Conservation (phyloP, 1,140 invertebrate species). For the Heliconius congener region DNA sequence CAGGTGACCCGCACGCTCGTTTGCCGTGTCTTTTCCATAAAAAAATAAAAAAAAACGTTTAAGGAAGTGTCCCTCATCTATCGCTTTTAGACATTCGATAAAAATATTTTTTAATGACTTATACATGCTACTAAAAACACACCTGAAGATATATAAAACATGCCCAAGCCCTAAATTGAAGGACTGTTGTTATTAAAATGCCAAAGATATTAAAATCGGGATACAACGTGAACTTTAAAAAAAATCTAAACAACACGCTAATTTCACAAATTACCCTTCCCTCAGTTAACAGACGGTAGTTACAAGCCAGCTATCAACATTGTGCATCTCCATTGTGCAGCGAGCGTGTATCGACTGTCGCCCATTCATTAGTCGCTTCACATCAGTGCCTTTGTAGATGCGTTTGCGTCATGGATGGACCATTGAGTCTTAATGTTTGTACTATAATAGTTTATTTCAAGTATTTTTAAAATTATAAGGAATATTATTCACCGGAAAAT, state of each 20-base stretch:
- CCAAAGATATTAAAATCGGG: not conserved
- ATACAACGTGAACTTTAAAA: not conserved
- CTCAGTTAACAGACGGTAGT: not conserved
- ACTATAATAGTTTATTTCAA: not conserved
- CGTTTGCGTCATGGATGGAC: not conserved
- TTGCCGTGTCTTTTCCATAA: too few relatives aligned
- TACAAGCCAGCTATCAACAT: not conserved
- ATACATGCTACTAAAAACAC: too few relatives aligned
- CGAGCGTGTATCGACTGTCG: conserved; percentile 6
- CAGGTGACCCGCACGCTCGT: too few relatives aligned
- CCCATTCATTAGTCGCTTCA: conserved; percentile 13
- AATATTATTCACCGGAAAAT: not conserved
- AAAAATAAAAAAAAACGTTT: too few relatives aligned
- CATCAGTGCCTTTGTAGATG: conserved; percentile 7
- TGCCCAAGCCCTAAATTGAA: too few relatives aligned
- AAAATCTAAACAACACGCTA: not conserved
- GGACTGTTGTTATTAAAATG: too few relatives aligned
- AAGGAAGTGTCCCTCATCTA: too few relatives aligned
- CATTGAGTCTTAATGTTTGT: not conserved
- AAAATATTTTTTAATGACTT: too few relatives aligned
- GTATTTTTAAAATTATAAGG: not conserved
- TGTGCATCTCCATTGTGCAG: conserved; percentile 2
- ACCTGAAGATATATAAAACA: too few relatives aligned
- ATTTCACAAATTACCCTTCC: not conserved
- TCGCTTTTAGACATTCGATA: too few relatives aligned